A percentile compares a stretch with the other conserved stretches of the same genome.
Conservation (phyloP, 2,888 invertebrate genomes). For the Noctua fimbriata region DNA sequence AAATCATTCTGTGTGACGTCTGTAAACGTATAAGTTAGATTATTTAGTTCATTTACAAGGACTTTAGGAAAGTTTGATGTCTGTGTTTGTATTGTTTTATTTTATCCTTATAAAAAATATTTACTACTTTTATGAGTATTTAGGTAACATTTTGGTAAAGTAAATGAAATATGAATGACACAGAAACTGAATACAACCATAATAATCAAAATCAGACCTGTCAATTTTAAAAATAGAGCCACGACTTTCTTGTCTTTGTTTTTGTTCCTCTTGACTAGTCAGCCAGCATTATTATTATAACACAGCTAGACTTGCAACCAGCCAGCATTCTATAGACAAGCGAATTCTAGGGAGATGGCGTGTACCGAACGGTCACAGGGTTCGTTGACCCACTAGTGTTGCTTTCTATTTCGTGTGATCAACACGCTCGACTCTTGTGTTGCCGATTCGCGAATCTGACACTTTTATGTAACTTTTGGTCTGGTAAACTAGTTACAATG, state of each 20-base stretch:
- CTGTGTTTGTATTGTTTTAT: slow-evolving; percentile 10
- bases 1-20: slow-evolving; percentile 18
- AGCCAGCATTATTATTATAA: slow-evolving; percentile 10
- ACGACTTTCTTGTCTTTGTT: neutral
- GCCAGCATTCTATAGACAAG: slow-evolving; percentile 42
- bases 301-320: slow-evolving; percentile 16
- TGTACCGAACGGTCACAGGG: slow-evolving; percentile 69
- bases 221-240: slow-evolving; percentile 35
- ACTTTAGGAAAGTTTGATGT: neutral
- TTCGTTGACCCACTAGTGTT: slow-evolving; percentile 75
- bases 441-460: slow-evolving; percentile 53
- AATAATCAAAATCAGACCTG: neutral
- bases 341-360: slow-evolving; percentile 63
- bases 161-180: slow-evolving; percentile 10
- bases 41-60: slow-evolving; percentile 21
- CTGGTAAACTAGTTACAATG: slow-evolving; percentile 19
- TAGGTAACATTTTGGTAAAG: neutral
- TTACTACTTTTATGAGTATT: neutral
- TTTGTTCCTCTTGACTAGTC: slow-evolving; percentile 6
- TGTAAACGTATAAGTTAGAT: slow-evolving; percentile 2
- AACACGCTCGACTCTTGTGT: slow-evolving; percentile 54
- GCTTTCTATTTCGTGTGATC: slow-evolving; percentile 84
- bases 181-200: slow-evolving; percentile 4
- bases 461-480: slow-evolving; percentile 55
- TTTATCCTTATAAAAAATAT: neutral